Conservation (phyloP, 2,797 vertebrate genomes). For the Urosaurus nigricauda region DNA sequence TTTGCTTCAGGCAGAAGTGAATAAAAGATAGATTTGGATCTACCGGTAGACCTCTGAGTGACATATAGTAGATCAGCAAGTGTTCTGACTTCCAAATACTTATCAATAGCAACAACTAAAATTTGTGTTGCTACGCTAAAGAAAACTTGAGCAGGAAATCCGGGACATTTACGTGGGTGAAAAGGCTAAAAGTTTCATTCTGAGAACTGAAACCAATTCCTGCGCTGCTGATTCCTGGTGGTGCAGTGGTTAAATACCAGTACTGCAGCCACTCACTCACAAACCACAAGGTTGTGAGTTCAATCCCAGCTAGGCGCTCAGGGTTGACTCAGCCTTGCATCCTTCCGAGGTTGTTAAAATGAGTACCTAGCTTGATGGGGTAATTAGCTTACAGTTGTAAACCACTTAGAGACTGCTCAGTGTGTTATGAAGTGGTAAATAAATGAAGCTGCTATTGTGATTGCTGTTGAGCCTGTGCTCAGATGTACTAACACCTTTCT, state of each 20-base stretch:
- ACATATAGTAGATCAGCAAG: background rate
- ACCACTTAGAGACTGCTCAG: too few species aligned
- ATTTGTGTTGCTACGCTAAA: background rate
- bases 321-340: too few species aligned
- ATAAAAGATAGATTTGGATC: background rate
- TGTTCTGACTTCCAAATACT: background rate
- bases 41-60: background rate
- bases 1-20: background rate
- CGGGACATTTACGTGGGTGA: background rate
- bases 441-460: too few species aligned
- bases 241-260: too few species aligned
- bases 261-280: too few species aligned
- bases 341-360: too few species aligned
- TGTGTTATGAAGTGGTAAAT: too few species aligned
- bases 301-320: too few species aligned
- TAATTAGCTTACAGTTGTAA: too few species aligned
- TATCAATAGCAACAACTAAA: background rate
- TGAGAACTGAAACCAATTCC: background rate
- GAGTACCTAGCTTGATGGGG: too few species aligned
- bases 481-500: background rate
- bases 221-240: background rate
- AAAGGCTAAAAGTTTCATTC: background rate
- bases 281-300: too few species aligned
- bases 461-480: background rate
- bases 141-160: background rate